Evolutionary conservation across 2,797 vertebrate species (phyloP).

Genomic region (Coregonus sp.): DNA sequence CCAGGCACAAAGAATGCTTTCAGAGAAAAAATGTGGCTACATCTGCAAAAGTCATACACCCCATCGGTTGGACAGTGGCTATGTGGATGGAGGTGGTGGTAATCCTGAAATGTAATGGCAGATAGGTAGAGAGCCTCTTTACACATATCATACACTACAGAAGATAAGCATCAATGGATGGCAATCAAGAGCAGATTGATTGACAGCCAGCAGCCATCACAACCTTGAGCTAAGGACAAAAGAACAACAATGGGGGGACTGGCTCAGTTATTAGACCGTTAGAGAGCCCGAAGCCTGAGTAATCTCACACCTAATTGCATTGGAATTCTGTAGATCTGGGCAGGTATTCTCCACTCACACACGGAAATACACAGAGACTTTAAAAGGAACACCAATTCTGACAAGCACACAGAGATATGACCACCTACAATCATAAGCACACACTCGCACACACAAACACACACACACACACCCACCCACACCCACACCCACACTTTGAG

Average conservation of each 20-base stretch:
- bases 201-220: not conserved
- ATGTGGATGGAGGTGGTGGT: not conserved
- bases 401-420: too few relatives aligned
- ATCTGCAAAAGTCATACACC: conserved; percentile 7
- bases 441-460: conserved; percentile 13
- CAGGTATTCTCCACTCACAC: conserved; percentile 17
- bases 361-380: not conserved
- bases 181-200: not conserved
- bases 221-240: conserved; percentile 9
- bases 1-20: conserved; percentile 21
- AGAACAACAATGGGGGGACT: not conserved
- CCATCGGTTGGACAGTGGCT: not conserved
- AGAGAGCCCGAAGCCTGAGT: not conserved
- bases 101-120: not conserved
- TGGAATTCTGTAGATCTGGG: not conserved
- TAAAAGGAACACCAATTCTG: too few relatives aligned
- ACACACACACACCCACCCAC: not conserved
- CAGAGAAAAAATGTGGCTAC: conserved; percentile 20
- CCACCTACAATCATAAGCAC: not conserved
- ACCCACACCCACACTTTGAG: not conserved
- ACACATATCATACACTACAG: not conserved
- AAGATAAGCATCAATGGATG: not conserved
- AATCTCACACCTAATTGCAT: not conserved
- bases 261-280: not conserved
- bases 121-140: not conserved